Conservation (phyloP, 2,888 invertebrate genomes). For the Nysson spinosus region DNA sequence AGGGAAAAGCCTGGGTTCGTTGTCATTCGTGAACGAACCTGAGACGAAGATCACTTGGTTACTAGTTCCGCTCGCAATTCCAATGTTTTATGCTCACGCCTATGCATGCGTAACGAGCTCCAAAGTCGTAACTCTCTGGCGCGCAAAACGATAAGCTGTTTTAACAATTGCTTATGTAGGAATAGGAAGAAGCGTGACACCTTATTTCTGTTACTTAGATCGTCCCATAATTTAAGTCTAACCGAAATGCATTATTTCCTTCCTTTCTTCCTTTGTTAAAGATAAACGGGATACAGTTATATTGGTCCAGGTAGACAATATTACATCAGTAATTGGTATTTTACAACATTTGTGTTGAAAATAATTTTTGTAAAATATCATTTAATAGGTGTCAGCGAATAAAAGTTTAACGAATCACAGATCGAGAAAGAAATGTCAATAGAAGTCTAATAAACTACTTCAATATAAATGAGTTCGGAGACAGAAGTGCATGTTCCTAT, state of each 20-base stretch:
- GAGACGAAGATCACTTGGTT: conserved; percentile 6
- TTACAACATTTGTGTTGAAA: background rate
- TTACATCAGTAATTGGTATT: too few relatives aligned
- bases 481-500: conserved; percentile 16
- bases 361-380: background rate
- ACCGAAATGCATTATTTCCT: conserved; percentile 1
- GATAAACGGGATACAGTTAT: too few relatives aligned
- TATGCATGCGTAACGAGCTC: conserved; percentile 71
- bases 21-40: conserved; percentile 6
- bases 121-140: conserved; percentile 64
- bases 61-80: conserved; percentile 38
- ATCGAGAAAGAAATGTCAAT: background rate
- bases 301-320: too few relatives aligned
- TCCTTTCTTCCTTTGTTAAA: background rate
- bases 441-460: conserved; percentile 24
- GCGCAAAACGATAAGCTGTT: conserved; percentile 49
- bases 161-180: conserved; percentile 49
- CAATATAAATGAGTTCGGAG: conserved; percentile 10
- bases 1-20: background rate
- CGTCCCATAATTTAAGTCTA: background rate
- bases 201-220: conserved; percentile 4
- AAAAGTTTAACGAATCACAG: background rate
- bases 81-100: conserved; percentile 59
- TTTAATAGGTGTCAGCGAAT: background rate
- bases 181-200: conserved; percentile 4